Evolutionary conservation across 2,797 vertebrate genomes (phyloP).

Genomic region (Streptopelia turtur): DNA sequence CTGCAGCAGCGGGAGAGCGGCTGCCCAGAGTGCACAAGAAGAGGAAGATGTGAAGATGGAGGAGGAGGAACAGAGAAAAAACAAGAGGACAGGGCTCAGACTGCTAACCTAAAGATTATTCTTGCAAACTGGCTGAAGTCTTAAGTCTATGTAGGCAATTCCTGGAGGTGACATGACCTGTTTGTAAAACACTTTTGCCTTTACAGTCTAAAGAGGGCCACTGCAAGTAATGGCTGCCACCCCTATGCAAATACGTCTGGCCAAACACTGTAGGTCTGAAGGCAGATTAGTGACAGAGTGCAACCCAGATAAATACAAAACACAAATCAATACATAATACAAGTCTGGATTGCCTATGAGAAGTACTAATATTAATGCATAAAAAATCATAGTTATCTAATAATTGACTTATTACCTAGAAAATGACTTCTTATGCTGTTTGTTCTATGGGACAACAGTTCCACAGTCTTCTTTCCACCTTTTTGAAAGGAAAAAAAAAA

Average conservation of each 20-base stretch:
- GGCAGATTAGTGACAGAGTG: neutral
- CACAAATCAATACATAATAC: neutral
- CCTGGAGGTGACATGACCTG: neutral
- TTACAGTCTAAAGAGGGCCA: neutral
- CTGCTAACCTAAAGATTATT: neutral
- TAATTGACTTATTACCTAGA: conserved; percentile 39
- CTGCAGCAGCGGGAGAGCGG: neutral
- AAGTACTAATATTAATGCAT: neutral
- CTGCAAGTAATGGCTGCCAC: neutral
- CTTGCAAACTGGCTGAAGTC: neutral
- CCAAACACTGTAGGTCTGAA: neutral
- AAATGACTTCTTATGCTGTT: neutral
- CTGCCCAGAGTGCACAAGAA: neutral
- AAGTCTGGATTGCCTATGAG: neutral
- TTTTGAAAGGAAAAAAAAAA: neutral
- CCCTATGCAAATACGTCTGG: neutral
- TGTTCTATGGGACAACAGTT: conserved; percentile 28
- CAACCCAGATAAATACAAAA: neutral
- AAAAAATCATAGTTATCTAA: neutral
- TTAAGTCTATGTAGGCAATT: neutral
- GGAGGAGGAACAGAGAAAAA: neutral
- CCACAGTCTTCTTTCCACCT: neutral
- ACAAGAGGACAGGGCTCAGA: neutral
- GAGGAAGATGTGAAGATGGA: neutral
- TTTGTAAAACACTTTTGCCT: neutral